Evolutionary conservation across 2,113 vertebrate genomes (phyloP).

Genomic region (Dicerorhinus sumatrensis): DNA sequence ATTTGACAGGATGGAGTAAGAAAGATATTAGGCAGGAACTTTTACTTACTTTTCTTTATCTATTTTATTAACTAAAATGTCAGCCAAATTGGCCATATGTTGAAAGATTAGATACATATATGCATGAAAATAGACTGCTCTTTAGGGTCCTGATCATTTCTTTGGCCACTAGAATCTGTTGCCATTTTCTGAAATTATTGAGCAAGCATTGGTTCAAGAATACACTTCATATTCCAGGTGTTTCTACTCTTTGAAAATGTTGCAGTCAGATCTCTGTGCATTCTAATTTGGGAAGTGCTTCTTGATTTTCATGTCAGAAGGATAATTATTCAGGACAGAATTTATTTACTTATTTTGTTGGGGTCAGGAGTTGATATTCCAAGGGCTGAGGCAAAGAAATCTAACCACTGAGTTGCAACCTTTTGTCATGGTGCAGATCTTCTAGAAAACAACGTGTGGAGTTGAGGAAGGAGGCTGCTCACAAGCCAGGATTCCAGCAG

Average conservation of each 20-base stretch:
- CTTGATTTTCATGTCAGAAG: background rate
- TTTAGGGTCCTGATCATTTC: background rate
- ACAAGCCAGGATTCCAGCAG: background rate
- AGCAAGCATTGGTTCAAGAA: background rate
- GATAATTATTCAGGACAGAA: background rate
- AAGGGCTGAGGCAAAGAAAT: background rate
- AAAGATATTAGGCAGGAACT: background rate
- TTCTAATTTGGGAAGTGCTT: background rate
- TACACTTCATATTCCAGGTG: background rate
- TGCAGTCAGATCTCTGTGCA: background rate
- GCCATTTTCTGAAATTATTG: background rate
- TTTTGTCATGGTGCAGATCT: background rate
- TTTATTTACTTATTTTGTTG: background rate
- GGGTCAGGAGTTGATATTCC: background rate
- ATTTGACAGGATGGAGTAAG: background rate
- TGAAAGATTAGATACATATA: background rate
- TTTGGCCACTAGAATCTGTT: background rate
- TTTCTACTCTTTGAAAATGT: background rate
- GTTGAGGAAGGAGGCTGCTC: background rate
- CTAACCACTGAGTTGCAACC: background rate
- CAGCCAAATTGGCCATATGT: background rate
- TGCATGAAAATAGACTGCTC: background rate
- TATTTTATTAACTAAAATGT: background rate
- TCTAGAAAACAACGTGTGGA: no score
- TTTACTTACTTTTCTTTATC: background rate